Percentiles rank a stretch among this genome's conserved stretches.
Conservation (phyloP, 2,113 vertebrate genomes). For the Phyllostomus hastatus region DNA sequence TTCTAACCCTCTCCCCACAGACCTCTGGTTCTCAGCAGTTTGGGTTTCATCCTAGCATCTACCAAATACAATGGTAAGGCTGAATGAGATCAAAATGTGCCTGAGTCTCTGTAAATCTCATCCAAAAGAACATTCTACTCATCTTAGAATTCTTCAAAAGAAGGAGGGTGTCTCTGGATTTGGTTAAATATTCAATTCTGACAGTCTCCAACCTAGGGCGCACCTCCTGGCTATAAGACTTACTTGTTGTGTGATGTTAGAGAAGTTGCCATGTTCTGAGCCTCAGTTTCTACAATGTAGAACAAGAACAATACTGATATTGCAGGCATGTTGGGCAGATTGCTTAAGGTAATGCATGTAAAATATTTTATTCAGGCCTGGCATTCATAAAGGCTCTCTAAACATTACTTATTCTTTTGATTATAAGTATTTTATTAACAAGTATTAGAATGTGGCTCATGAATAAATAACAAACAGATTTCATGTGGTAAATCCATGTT, state of each 20-base stretch:
- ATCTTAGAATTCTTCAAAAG: neutral
- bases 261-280: neutral
- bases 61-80: neutral
- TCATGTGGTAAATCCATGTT: neutral
- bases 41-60: neutral
- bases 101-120: neutral
- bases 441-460: neutral
- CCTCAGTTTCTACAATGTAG: neutral
- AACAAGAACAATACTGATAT: neutral
- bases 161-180: neutral
- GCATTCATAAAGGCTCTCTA: neutral
- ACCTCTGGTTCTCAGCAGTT: neutral
- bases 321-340: neutral
- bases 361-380: neutral
- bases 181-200: neutral
- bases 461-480: neutral
- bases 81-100: neutral
- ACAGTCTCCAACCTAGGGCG: neutral
- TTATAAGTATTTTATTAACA: neutral
- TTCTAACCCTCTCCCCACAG: slow-evolving; percentile 10
- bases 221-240: neutral
- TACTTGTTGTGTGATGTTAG: neutral
- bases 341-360: neutral
- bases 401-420: neutral
- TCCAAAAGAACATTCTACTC: neutral